These are phyloP conservation scores for Dasyurus viverrinus DNA, from an alignment of 2,113 vertebrate genomes.

Conservation along the genomic window DNA sequence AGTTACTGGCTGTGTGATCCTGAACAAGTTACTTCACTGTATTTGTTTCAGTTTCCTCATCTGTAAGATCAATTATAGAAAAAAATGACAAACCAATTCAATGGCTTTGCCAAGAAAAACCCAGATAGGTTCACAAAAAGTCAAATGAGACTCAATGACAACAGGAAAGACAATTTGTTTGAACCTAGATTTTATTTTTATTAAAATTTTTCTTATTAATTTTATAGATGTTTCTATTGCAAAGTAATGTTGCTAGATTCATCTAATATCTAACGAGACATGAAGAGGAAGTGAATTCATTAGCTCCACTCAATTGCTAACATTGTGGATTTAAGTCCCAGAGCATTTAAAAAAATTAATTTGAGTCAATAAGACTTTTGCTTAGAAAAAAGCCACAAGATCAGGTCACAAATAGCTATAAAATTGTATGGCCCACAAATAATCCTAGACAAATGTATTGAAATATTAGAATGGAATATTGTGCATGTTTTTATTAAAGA, in stretches of 20 bases:
- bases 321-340: conserved; percentile 10
- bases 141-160: neutral
- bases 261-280: conserved; percentile 17
- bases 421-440: conserved; percentile 22
- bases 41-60: neutral
- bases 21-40: neutral
- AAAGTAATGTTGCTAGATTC: neutral
- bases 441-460: neutral
- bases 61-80: neutral
- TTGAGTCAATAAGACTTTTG: conserved; percentile 51
- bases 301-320: conserved; percentile 32
- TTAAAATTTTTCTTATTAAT: conserved; percentile 17
- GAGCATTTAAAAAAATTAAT: conserved; percentile 39
- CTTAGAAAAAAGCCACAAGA: conserved; percentile 15
- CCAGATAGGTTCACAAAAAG: neutral
- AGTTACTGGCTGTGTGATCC: neutral
- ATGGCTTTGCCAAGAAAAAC: neutral
- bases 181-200: conserved; percentile 45
- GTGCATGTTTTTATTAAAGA: conserved; percentile 61
- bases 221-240: neutral
- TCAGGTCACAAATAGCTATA: conserved; percentile 34
- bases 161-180: conserved; percentile 39
- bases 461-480: neutral
- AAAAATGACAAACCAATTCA: neutral
- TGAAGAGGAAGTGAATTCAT: conserved; percentile 27